Percentiles rank a stretch among this genome's conserved stretches.
phyloP scores from a whole-genome alignment of 2,797 vertebrate species.

The Cheirogaleus major region DNA sequence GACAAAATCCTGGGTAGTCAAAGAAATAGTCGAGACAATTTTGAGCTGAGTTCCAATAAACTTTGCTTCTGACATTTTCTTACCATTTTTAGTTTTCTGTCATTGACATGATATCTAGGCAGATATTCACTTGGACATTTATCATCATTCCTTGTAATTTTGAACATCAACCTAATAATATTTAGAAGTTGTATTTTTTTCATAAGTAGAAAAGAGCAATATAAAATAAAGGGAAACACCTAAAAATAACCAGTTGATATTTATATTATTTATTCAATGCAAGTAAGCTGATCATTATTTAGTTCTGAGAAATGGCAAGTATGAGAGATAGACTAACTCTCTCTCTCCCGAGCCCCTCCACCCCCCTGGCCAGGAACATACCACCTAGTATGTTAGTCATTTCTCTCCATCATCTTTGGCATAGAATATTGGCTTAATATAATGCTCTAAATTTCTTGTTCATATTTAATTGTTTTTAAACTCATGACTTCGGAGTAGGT shows the following conservation, averaged over 20 bases:
- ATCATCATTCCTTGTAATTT: not conserved
- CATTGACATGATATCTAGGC: not conserved
- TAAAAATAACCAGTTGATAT: not conserved
- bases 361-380: not conserved
- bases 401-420: not conserved
- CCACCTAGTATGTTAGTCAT: not conserved
- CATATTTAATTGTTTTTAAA: not conserved
- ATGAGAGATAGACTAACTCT: not conserved
- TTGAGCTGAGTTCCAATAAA: not conserved
- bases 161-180: not conserved
- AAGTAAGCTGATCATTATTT: not conserved
- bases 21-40: not conserved
- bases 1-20: not conserved
- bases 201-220: not conserved
- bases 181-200: not conserved
- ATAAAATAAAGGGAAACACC: not conserved
- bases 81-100: constrained; percentile 3
- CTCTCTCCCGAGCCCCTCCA: not conserved
- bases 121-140: not conserved
- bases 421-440: not conserved
- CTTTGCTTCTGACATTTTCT: not conserved
- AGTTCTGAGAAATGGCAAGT: not conserved
- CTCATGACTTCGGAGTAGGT: not conserved
- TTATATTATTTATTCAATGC: not conserved
- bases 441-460: not conserved